A percentile compares a stretch with the other conserved stretches of the same genome.
These are phyloP conservation scores for Orthonychiurus folsomi DNA, from an alignment of 2,888 invertebrate genomes.

Conservation along the genomic window DNA sequence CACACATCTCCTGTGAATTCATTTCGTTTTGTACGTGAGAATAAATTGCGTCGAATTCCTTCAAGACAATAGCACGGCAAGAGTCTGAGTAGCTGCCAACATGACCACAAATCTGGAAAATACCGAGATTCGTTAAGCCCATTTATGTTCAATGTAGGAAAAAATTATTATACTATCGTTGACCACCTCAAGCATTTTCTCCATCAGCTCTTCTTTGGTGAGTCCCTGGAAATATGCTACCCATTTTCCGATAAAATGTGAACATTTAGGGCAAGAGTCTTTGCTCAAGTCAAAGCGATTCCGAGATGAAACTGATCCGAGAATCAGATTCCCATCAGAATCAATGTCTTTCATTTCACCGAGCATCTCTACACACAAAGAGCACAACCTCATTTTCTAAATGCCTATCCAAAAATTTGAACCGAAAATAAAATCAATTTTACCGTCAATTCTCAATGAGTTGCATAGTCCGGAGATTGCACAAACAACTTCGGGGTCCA, in stretches of 20 bases:
- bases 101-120: conserved; percentile 49
- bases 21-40: conserved; percentile 52
- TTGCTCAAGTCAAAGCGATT: conserved; percentile 16
- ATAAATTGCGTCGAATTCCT: conserved; percentile 64
- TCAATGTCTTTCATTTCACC: conserved; percentile 45
- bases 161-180: conserved; percentile 2
- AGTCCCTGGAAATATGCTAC: conserved; percentile 50
- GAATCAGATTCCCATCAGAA: conserved; percentile 10
- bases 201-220: conserved; percentile 52
- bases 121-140: conserved; percentile 6
- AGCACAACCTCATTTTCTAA: too few relatives aligned
- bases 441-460: conserved; percentile 61
- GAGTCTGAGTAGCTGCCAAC: conserved; percentile 67
- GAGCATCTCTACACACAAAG: too few relatives aligned
- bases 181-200: conserved; percentile 50
- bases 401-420: too few relatives aligned
- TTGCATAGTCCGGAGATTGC: conserved; percentile 81
- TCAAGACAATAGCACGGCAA: conserved; percentile 63
- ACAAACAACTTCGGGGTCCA: conserved; percentile 83
- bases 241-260: conserved; percentile 36
- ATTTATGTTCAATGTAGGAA: too few relatives aligned
- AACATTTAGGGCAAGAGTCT: conserved; percentile 41
- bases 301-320: not conserved
- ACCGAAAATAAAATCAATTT: too few relatives aligned
- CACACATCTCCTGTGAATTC: conserved; percentile 59